Percentiles rank a stretch among this genome's conserved stretches.
Evolutionary conservation across 30 jellyfish, hydroid and myxozoan species (phyloP).

Genomic region (Pseudorhiza aurosa): DNA sequence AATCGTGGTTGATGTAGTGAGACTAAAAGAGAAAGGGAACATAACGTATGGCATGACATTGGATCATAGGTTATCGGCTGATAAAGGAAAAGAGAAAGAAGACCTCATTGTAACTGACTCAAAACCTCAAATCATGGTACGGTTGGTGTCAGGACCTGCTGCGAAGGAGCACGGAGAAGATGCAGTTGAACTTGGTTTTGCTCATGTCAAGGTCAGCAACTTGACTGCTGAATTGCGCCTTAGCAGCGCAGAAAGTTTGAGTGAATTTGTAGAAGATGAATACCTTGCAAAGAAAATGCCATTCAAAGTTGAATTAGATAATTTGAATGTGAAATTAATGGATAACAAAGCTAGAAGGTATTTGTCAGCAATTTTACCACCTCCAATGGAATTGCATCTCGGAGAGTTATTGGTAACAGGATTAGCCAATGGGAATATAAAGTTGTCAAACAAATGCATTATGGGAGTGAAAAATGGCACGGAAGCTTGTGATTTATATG

Average conservation of each 20-base stretch:
- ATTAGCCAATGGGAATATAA: constrained; percentile 53
- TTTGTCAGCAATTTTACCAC: constrained; percentile 75
- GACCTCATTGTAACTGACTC: constrained; percentile 16
- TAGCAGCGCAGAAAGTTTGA: constrained; percentile 82
- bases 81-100: constrained; percentile 24
- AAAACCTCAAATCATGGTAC: constrained; percentile 49
- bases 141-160: constrained; percentile 81
- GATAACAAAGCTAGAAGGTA: constrained; percentile 95
- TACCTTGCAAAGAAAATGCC: constrained; percentile 67
- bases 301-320: constrained; percentile 60
- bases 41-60: constrained; percentile 68
- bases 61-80: constrained; percentile 71
- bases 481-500: not conserved
- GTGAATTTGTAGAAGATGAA: constrained; percentile 98
- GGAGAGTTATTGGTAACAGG: constrained; percentile 46
- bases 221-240: constrained; percentile 74
- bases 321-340: constrained; percentile 53
- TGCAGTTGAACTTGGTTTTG: constrained; percentile 80
- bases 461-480: not conserved
- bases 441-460: constrained; percentile 1
- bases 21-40: constrained; percentile 74
- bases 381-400: constrained; percentile 76
- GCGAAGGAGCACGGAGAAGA: constrained; percentile 69
- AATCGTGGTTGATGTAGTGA: constrained; percentile 53
- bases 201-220: constrained; percentile 65